A percentile compares a stretch with the other conserved stretches of the same genome.
Evolutionary conservation across 2,888 invertebrate genomes (phyloP).

Genomic region (Catocala sponsa): DNA sequence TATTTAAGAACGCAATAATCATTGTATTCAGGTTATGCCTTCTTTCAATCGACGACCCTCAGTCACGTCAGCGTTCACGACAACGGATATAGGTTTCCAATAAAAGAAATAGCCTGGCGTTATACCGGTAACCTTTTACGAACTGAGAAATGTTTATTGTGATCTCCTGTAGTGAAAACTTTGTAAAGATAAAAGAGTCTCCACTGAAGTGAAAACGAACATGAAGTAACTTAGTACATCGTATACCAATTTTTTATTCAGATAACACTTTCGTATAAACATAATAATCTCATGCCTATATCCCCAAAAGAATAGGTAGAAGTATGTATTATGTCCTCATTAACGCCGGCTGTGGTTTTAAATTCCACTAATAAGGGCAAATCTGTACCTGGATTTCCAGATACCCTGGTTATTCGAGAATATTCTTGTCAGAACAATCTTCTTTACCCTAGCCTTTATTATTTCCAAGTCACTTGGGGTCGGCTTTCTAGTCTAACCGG

Average conservation of each 20-base stretch:
- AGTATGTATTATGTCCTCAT: no score
- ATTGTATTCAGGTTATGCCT: slow-evolving; percentile 12
- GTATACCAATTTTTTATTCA: neutral
- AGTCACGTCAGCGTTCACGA: slow-evolving; percentile 38
- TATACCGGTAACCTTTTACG: slow-evolving; percentile 16
- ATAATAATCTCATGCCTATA: no score
- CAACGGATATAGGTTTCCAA: slow-evolving; percentile 42
- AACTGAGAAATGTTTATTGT: slow-evolving; percentile 35
- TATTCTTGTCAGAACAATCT: no score
- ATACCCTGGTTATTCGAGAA: no score
- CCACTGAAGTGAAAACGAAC: neutral
- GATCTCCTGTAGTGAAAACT: neutral
- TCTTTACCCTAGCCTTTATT: no score
- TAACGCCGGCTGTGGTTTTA: no score
- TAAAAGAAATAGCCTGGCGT: slow-evolving; percentile 36
- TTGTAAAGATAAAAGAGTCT: neutral
- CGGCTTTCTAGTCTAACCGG: no score
- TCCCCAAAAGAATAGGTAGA: no score
- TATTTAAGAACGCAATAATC: slow-evolving; percentile 12
- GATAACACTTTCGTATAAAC: no score
- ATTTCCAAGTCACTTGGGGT: no score
- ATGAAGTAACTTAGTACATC: slow-evolving; percentile 5
- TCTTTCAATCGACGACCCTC: slow-evolving; percentile 17
- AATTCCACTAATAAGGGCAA: no score
- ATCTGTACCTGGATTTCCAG: no score